These are phyloP conservation scores for Artibeus lituratus DNA, from an alignment of 2,797 vertebrate species.

Conservation along the genomic window DNA sequence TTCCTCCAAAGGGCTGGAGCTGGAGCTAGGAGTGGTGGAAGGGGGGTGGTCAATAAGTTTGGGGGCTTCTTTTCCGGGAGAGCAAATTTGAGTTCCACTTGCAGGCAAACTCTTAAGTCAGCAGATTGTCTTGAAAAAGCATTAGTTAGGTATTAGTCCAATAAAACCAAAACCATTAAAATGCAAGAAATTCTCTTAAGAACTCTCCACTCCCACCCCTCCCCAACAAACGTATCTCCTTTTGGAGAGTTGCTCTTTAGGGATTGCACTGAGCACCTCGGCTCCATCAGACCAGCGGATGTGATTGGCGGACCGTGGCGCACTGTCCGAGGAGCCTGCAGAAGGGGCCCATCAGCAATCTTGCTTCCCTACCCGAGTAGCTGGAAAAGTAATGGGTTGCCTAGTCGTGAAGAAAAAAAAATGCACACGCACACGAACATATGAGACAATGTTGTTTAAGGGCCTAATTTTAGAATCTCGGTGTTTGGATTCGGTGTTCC, in stretches of 20 bases:
- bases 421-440: neutral
- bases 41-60: neutral
- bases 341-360: neutral
- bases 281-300: neutral
- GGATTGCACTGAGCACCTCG: neutral
- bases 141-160: neutral
- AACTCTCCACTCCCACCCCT: neutral
- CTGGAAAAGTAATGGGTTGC: neutral
- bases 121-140: neutral
- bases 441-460: neutral
- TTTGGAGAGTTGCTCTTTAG: neutral
- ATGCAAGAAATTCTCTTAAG: neutral
- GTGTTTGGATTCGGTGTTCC: conserved; percentile 28
- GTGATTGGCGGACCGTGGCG: neutral
- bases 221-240: neutral
- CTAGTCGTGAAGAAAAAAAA: neutral
- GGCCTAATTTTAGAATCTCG: conserved; percentile 30
- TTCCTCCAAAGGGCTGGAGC: neutral
- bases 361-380: neutral
- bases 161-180: neutral
- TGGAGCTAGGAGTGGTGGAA: neutral
- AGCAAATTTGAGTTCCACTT: neutral
- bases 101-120: neutral
- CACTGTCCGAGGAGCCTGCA: neutral
- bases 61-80: neutral